Evolutionary conservation across 2,797 vertebrate genomes (phyloP), one percentile per base, ranked within the genome.

Genomic region (Sphenopsis melanotis): DNA sequence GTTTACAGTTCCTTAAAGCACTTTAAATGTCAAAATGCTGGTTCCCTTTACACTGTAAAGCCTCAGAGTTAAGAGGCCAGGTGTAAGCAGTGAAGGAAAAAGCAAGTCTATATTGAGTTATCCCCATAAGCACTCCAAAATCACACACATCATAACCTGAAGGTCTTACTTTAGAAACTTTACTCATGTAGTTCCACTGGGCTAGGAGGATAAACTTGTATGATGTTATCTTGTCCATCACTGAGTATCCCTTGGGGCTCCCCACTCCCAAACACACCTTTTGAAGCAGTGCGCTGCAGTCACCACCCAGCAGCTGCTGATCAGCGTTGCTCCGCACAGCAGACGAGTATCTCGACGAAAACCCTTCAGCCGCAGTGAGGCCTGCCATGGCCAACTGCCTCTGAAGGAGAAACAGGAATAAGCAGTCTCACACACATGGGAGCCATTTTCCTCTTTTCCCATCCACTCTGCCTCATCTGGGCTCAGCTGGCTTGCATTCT

Each of bases 211-310:
- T n/a, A 57, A 80, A 17, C 39, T 78, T 46, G 9, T 32, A 55
- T 29, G 32, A 91, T 15, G 44, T 81, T 72, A 70, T 82, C 75
- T 59, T 82, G 47, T 59, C 68, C 66, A 46, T 37, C 5, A 0
- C 0, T 59, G 42, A 83, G 30, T 61, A 57, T 47, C n/a, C 61
- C 47, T 76, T 0, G 0, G 34, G 22, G 34, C 6, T 74, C n/a
- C 44, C 10, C 13, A 15, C 52, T 70, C n/a, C 29, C 41, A 57
- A n/a, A 77, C 75, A 2, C 83, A 99, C 99, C 98, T 98, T 96
- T 99, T 99, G 96, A 99, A 99, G 97, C 99, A 99, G 96, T 99
- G 99, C 36, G 98, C 99, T n/a, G 98, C 99, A 24, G 98, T 99
- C 56, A 99, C 70, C 10, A 98, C 97, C 98, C 99, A 99, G 94